These are phyloP conservation scores for Homarus gammarus DNA, from an alignment of 2,888 invertebrate genomes.

Conservation along the genomic window DNA sequence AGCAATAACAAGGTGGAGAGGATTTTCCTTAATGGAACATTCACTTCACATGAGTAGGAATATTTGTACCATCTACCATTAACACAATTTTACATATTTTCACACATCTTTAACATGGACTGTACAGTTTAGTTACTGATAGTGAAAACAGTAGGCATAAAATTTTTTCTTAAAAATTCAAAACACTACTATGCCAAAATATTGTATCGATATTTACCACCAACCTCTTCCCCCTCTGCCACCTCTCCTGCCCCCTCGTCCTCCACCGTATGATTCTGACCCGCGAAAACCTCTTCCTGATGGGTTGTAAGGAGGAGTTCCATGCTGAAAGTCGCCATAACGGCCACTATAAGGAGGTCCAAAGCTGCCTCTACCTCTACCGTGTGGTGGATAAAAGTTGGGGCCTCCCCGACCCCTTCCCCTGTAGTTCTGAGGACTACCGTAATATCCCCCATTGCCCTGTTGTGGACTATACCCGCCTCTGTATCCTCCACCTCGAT, in stretches of 20 bases:
- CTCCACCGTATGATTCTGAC: constrained; percentile 29
- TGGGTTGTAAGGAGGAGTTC: constrained; percentile 23
- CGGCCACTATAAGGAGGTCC: constrained; percentile 2
- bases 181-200: background rate
- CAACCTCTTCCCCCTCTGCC: constrained; percentile 25
- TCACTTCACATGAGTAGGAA: constrained; percentile 9
- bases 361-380: constrained; percentile 26
- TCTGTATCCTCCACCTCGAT: constrained; percentile 8
- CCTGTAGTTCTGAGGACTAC: constrained; percentile 23
- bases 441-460: constrained; percentile 42
- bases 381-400: constrained; percentile 32
- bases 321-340: constrained; percentile 22
- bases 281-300: constrained; percentile 40
- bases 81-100: background rate
- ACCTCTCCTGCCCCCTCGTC: constrained; percentile 43
- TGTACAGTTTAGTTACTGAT: constrained; percentile 4
- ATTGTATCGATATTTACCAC: constrained; percentile 23
- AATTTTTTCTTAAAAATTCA: background rate
- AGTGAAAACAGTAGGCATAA: background rate
- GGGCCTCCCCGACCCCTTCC: constrained; percentile 52
- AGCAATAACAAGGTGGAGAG: background rate
- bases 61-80: constrained; percentile 35
- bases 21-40: constrained; percentile 22
- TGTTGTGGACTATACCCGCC: constrained; percentile 25
- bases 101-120: background rate